Percentiles rank a stretch among this genome's conserved stretches.
Conservation (phyloP, 1,140 invertebrate genomes). For the Eumaeus atala region DNA sequence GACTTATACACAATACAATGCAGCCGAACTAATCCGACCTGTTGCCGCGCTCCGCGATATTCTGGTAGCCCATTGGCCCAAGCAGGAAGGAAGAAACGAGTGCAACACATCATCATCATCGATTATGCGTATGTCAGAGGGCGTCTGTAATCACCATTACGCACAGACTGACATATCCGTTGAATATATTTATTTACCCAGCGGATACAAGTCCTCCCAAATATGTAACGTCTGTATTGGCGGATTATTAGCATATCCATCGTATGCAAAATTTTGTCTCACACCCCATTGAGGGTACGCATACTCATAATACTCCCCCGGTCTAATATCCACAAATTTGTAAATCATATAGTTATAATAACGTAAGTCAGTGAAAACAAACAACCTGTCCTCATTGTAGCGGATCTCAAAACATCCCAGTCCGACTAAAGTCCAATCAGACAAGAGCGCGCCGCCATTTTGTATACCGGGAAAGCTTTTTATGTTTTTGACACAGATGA, state of each 20-base stretch:
- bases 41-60: too few species aligned
- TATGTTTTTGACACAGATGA: constrained; percentile 42
- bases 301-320: constrained; percentile 48
- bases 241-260: constrained; percentile 23
- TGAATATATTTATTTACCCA: constrained; percentile 23
- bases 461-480: constrained; percentile 24
- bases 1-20: too few species aligned
- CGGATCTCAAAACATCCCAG: constrained; percentile 48
- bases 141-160: too few species aligned
- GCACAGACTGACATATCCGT: too few species aligned
- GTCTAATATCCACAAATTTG: constrained; percentile 26
- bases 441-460: constrained; percentile 32
- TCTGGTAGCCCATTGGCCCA: too few species aligned
- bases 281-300: constrained; percentile 43
- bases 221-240: constrained; percentile 28
- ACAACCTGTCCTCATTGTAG: constrained; percentile 44
- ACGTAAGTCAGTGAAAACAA: constrained; percentile 46
- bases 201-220: constrained; percentile 26
- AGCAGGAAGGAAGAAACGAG: too few species aligned
- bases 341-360: constrained; percentile 38
- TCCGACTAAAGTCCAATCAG: constrained; percentile 23
- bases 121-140: too few species aligned
- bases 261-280: constrained; percentile 12
- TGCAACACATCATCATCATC: too few species aligned
- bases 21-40: too few species aligned